Evolutionary conservation across 2,888 invertebrate genomes (phyloP).

Genomic region (Drosophila subquinaria): DNA sequence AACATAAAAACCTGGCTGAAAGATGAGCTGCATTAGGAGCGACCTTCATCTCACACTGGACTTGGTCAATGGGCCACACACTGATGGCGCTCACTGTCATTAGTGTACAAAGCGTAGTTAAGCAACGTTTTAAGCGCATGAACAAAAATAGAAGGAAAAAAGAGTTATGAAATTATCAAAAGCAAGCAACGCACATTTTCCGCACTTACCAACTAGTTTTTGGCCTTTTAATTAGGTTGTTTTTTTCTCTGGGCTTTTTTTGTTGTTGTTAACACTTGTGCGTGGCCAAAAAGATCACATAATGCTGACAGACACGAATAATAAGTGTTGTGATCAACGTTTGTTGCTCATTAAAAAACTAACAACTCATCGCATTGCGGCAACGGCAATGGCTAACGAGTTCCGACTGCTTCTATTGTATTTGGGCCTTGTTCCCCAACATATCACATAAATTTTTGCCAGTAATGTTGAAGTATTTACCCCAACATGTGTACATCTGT

Average conservation of each 20-base stretch:
- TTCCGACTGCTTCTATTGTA: constrained; percentile 52
- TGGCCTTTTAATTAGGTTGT: constrained; percentile 53
- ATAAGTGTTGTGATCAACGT: constrained; percentile 59
- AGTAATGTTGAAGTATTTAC: constrained; percentile 51
- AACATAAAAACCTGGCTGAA: constrained; percentile 22
- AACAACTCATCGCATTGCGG: constrained; percentile 66
- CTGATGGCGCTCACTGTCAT: constrained; percentile 56
- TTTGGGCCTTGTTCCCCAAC: constrained; percentile 51
- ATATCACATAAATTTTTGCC: constrained; percentile 34
- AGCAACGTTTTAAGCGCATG: constrained; percentile 15
- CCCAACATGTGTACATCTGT: constrained; percentile 25
- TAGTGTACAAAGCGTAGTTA: constrained; percentile 42
- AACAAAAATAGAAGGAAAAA: constrained; percentile 7
- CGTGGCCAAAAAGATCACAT: constrained; percentile 64
- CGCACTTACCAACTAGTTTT: constrained; percentile 46
- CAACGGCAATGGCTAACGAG: constrained; percentile 64
- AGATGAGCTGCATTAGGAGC: constrained; percentile 59
- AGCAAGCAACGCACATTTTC: constrained; percentile 60
- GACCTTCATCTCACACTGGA: constrained; percentile 42
- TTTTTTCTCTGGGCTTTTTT: constrained; percentile 15
- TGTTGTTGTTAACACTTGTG: constrained; percentile 42
- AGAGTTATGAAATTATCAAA: constrained; percentile 57
- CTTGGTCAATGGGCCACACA: constrained; percentile 61
- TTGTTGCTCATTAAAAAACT: constrained; percentile 60
- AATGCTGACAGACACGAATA: constrained; percentile 48